Evolutionary conservation across 2,888 invertebrate genomes (phyloP).

Genomic region (Mythimna impura): DNA sequence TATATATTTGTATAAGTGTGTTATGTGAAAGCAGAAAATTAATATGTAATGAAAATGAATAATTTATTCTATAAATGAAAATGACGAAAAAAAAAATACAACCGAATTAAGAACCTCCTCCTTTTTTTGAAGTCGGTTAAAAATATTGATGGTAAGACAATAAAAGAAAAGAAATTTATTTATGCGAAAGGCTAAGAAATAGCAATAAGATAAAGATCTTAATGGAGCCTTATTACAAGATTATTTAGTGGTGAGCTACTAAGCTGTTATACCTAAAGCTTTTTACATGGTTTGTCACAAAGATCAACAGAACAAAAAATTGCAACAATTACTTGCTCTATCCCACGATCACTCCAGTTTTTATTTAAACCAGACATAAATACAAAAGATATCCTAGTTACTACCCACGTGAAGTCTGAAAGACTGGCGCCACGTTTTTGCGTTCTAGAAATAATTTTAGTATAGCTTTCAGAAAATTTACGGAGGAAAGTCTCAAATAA

Average conservation of each 20-base stretch:
- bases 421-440: background rate
- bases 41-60: too few relatives aligned
- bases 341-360: slow-evolving; percentile 22
- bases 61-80: background rate
- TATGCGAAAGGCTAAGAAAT: background rate
- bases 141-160: background rate
- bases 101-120: too few relatives aligned
- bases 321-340: slow-evolving; percentile 9
- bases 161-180: background rate
- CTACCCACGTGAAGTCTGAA: background rate
- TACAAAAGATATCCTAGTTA: slow-evolving; percentile 10
- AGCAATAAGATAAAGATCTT: too few relatives aligned
- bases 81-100: background rate
- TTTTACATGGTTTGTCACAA: background rate
- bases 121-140: too few relatives aligned
- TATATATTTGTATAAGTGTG: too few relatives aligned
- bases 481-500: background rate
- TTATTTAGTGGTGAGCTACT: background rate
- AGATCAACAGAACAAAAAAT: slow-evolving; percentile 17
- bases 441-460: background rate
- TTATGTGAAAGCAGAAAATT: too few relatives aligned
- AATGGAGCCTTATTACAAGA: background rate
- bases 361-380: background rate
- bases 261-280: background rate
- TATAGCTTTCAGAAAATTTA: background rate